phyloP scores from a whole-genome alignment of 2,888 invertebrate genomes.

The Dryobota labecula region DNA sequence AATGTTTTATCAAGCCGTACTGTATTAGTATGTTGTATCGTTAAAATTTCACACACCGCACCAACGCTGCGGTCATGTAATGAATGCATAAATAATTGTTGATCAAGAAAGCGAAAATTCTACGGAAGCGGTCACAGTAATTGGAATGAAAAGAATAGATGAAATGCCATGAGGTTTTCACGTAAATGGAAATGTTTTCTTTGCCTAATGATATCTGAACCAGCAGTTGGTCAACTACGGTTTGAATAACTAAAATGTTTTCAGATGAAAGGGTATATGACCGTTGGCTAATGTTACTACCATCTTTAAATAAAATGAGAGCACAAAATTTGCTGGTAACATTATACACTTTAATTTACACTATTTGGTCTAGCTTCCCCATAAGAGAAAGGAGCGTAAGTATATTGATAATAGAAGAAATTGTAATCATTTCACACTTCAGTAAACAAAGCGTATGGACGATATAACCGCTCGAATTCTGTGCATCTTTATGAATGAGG shows the following conservation, averaged over 20 bases:
- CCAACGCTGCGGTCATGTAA: constrained; percentile 55
- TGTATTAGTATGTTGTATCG: constrained; percentile 35
- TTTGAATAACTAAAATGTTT: constrained; percentile 16
- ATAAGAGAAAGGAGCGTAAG: constrained; percentile 34
- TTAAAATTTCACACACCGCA: constrained; percentile 55
- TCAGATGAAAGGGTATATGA: not conserved
- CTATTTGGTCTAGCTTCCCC: not conserved
- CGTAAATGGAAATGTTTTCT: constrained; percentile 34
- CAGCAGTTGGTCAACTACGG: not conserved
- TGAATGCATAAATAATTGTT: constrained; percentile 69
- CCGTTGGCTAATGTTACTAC: constrained; percentile 6
- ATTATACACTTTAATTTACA: not conserved
- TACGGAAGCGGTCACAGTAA: constrained; percentile 56
- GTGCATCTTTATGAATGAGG: constrained; percentile 67
- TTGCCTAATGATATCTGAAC: not conserved
- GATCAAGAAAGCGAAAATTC: constrained; percentile 72
- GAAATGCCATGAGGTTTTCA: constrained; percentile 20
- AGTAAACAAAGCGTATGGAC: constrained; percentile 58
- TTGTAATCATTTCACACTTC: constrained; percentile 50
- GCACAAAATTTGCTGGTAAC: not conserved
- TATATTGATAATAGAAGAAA: constrained; percentile 36
- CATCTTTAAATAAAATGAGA: constrained; percentile 12
- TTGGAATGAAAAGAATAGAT: constrained; percentile 55
- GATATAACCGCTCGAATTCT: constrained; percentile 60
- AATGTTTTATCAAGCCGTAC: constrained; percentile 20